A percentile compares a stretch with the other conserved stretches of the same genome.
phyloP scores from a whole-genome alignment of 2,888 invertebrate genomes.

The Bellardia pandia region DNA sequence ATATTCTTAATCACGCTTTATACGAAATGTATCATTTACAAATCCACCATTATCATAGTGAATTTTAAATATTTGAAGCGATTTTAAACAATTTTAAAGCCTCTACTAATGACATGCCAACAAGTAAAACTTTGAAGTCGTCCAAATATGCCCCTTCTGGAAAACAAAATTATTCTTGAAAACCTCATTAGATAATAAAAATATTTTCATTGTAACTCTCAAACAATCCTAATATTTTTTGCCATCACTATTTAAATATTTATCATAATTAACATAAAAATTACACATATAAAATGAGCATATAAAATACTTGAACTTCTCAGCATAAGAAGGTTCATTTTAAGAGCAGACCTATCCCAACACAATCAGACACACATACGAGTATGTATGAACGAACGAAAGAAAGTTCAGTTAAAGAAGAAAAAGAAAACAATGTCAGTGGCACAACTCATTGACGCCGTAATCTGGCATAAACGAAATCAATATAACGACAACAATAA shows the following conservation, averaged over 20 bases:
- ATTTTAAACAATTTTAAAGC: too few species aligned
- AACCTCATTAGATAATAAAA: too few species aligned
- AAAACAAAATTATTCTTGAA: too few species aligned
- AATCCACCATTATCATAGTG: too few species aligned
- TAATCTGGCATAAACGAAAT: constrained; percentile 53
- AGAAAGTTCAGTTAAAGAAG: not conserved
- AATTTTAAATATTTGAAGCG: too few species aligned
- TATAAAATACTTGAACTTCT: constrained; percentile 69
- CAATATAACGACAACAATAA: constrained; percentile 33
- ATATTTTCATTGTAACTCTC: not conserved
- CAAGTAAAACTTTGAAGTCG: too few species aligned
- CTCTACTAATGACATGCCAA: too few species aligned
- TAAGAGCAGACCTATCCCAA: constrained; percentile 46
- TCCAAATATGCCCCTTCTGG: too few species aligned
- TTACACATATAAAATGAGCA: constrained; percentile 19
- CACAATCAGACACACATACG: not conserved
- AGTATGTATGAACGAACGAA: not conserved
- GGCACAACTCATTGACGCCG: constrained; percentile 67
- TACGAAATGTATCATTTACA: too few species aligned
- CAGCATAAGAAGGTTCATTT: not conserved
- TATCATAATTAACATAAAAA: constrained; percentile 23
- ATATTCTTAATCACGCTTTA: too few species aligned
- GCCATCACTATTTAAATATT: constrained; percentile 22
- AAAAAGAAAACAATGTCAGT: constrained; percentile 67
- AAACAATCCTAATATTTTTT: not conserved